Percentiles rank a stretch among this genome's conserved stretches.
Conservation (phyloP, 2,888 invertebrate species). For the Alentia gelatinosa region DNA sequence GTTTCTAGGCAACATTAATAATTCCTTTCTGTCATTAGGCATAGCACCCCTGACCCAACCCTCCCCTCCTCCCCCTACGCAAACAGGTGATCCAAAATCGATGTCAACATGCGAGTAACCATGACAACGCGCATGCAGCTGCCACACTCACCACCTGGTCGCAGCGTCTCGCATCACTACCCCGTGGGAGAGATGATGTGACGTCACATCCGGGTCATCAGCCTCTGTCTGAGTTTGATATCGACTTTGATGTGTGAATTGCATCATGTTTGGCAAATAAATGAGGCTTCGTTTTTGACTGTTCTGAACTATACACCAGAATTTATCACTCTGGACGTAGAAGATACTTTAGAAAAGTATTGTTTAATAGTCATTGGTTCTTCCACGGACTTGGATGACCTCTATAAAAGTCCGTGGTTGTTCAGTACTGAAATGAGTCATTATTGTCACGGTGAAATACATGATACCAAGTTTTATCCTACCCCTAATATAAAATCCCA, state of each 20-base stretch:
- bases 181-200: not conserved
- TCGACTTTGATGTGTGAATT: not conserved
- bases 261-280: not conserved
- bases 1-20: slow-evolving; percentile 1
- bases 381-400: too few species aligned
- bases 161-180: not conserved
- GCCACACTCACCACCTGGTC: not conserved
- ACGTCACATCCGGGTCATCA: not conserved
- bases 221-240: not conserved
- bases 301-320: too few species aligned
- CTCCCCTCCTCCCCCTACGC: not conserved
- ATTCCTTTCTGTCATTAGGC: too few species aligned
- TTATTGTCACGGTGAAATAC: too few species aligned
- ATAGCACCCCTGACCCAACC: not conserved
- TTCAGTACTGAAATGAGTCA: too few species aligned
- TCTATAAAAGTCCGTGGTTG: too few species aligned
- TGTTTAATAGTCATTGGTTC: not conserved
- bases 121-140: not conserved
- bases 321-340: not conserved
- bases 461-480: too few species aligned
- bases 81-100: not conserved
- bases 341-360: not conserved
- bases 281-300: too few species aligned
- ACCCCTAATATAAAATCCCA: too few species aligned
- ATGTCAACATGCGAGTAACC: not conserved